These are phyloP conservation scores for Achlya flavicornis DNA, from an alignment of 2,888 invertebrate species.

Conservation along the genomic window DNA sequence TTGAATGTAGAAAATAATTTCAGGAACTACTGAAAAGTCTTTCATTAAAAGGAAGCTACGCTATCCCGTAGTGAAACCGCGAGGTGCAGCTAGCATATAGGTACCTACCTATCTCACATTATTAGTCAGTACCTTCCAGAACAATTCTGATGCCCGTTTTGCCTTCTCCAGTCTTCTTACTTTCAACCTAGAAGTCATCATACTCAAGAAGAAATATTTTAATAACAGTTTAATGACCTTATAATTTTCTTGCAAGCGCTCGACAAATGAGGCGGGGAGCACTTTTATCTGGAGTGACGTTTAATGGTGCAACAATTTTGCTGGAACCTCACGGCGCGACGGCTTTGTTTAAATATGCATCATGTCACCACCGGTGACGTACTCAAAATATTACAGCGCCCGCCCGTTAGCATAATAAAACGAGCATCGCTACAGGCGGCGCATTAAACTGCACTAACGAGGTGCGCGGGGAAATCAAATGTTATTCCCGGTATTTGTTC, in stretches of 20 bases:
- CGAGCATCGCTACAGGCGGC: conserved; percentile 67
- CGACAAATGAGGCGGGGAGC: conserved; percentile 20
- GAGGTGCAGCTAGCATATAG: too few species aligned
- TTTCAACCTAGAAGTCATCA: not conserved
- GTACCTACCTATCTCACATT: too few species aligned
- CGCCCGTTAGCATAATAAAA: conserved; percentile 79
- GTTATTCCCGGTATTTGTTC: conserved; percentile 22
- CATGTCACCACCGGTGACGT: conserved; percentile 73
- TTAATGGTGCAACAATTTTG: conserved; percentile 67
- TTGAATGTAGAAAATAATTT: too few species aligned
- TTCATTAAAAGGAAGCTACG: too few species aligned
- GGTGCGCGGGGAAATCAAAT: conserved; percentile 59
- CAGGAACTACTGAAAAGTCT: too few species aligned
- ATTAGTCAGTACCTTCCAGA: too few species aligned
- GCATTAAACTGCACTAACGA: conserved; percentile 72
- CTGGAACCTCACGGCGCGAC: conserved; percentile 53
- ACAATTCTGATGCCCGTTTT: too few species aligned
- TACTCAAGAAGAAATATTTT: conserved; percentile 1
- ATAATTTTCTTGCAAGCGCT: not conserved
- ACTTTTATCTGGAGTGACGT: conserved; percentile 54
- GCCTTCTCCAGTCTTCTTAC: not conserved
- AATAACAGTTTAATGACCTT: conserved; percentile 7
- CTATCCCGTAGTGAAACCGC: too few species aligned
- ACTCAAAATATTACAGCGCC: conserved; percentile 76
- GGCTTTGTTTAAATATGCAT: conserved; percentile 72